These are phyloP conservation scores for Kobus ellipsiprymnus DNA, from an alignment of 2,113 vertebrate genomes.

Conservation along the genomic window DNA sequence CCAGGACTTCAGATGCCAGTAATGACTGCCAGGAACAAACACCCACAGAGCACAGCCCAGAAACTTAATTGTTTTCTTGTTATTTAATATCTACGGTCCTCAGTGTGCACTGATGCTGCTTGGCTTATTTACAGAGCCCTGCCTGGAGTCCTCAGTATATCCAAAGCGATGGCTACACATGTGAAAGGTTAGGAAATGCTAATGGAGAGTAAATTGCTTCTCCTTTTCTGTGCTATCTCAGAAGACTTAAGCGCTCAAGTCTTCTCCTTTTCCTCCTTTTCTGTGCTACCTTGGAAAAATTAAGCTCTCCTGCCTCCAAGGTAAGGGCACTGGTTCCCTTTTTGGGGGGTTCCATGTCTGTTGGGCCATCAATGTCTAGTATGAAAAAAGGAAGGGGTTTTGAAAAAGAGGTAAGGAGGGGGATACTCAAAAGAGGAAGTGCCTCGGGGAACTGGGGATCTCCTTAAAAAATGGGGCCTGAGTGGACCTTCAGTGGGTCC, in stretches of 20 bases:
- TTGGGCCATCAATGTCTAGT: background rate
- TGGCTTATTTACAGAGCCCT: background rate
- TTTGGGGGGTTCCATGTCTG: background rate
- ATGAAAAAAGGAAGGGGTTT: background rate
- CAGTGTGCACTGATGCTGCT: no score
- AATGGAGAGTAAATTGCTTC: background rate
- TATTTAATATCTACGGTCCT: background rate
- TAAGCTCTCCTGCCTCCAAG: background rate
- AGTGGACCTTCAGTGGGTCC: background rate
- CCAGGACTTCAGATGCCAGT: slow-evolving; percentile 2
- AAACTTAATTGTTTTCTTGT: slow-evolving; percentile 25
- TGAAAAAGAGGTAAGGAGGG: background rate
- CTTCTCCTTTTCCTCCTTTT: background rate
- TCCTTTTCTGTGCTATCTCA: background rate
- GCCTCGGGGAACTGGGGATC: background rate
- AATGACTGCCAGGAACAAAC: background rate
- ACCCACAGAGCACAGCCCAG: background rate
- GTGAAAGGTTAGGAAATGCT: background rate
- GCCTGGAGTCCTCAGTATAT: background rate
- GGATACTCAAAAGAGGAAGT: background rate
- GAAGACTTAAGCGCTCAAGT: background rate
- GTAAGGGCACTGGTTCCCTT: background rate
- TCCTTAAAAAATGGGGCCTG: background rate
- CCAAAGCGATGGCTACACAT: background rate
- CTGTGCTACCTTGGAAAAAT: background rate